Evolutionary conservation across 2,888 invertebrate genomes (phyloP), one percentile per base, ranked within the genome.

Genomic region (Pyrocoelia pectoralis): DNA sequence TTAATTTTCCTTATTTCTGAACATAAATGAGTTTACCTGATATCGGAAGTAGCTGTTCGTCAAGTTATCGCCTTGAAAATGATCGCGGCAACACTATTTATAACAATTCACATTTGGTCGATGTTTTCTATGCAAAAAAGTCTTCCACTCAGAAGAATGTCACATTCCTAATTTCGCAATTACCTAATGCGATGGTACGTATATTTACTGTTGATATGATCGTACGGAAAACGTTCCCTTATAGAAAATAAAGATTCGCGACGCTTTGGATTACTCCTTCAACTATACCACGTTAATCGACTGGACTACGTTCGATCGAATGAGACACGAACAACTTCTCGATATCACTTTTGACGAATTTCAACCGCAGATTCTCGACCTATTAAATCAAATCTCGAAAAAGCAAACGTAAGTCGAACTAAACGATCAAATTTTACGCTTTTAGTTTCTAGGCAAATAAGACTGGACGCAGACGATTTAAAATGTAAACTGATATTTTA

Each of bases 321-420:
- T 81, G 69, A 73, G 77, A 59, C 58, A 58, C 1, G 78, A 77
- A 43, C 81, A 81, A 65, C 72, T 68, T 52, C 68, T 81, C 29
- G 81, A 81, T 65, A 80, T 81, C 49, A 73, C 75, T 65, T 81
- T 76, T 65, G 71, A 72, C 43, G 81, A 81, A 69, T 76, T 81
- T 56, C 76, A 76, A 59, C 69, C 72, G 6, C 78, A 80, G 66
- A 66, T 81, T 33, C 68, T 80, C 4, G 80, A 80, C 65, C 71
- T 81, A 72, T 68, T 81, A 14, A 70, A 74, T 28, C 76, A 77
- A 61, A 70, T 73, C 49, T 63, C 69, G 13, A 71, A 66, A 48
- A 74, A 70, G 41, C 64, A 74, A 56, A 70, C 72, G 73, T 71
- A 65, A 56, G 66, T 33, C 50, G n/a, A 2, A 9, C 13, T 52